phyloP scores from a whole-genome alignment of 2,888 invertebrate genomes.

The Habrosyne pyritoides region DNA sequence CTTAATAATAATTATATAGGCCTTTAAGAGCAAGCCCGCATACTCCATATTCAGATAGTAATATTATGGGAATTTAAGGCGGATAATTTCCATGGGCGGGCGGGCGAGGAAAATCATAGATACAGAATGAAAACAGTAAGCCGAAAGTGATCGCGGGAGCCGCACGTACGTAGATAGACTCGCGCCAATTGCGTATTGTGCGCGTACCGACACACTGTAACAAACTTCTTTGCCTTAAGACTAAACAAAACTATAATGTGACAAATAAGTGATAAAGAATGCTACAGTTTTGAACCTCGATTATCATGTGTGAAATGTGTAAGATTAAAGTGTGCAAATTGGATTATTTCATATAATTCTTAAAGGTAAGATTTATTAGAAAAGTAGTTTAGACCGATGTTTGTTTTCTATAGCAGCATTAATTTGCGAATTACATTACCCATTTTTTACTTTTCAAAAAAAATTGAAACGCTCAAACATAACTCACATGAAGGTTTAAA shows the following conservation, averaged over 20 bases:
- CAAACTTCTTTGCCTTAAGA: background rate
- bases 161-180: constrained; percentile 13
- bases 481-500: no score
- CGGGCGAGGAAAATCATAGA: background rate
- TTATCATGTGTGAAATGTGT: background rate
- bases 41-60: background rate
- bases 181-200: background rate
- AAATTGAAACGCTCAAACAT: no score
- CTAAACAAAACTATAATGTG: background rate
- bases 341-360: background rate
- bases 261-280: background rate
- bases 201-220: background rate
- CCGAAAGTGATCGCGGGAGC: constrained; percentile 10
- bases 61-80: background rate
- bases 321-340: background rate
- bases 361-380: background rate
- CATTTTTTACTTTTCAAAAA: no score
- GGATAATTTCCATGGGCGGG: background rate
- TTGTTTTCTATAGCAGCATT: no score
- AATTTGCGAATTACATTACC: no score
- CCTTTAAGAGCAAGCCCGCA: background rate
- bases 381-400: background rate
- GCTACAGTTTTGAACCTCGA: background rate
- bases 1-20: no score
- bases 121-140: constrained; percentile 12